Evolutionary conservation across 2,888 invertebrate species (phyloP), one percentile per base, ranked within the genome.

Genomic region (Ptychoptera albimana): DNA sequence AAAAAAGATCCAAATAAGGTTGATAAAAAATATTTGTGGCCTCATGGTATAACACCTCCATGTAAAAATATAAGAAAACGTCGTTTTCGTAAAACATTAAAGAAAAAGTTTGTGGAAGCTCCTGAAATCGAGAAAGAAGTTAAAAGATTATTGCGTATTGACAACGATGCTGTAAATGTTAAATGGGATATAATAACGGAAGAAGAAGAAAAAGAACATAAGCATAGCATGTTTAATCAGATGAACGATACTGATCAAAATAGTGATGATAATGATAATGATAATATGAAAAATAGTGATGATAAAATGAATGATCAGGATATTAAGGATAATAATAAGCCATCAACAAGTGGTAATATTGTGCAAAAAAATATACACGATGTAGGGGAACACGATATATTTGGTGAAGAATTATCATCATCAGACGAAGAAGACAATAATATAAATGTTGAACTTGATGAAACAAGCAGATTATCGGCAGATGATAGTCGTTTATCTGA

Each of bases 101-200:
- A 89, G 60, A 98, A 98, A 63, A 98, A 97, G 66, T 89, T 86
- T 66, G 88, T 89, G 1, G 96, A 96, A 66, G 89, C 92, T 16
- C 94, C 96, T 1, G 96, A 97, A 69, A 92, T 96, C 50, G 97
- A 98, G 60, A 94, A 94, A 61, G 97, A 98, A 69, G 91, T 98
- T 0, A 93, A 94, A 60, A 72, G 93, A 35, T 67, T 98, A 45
- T 69, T 98, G 8, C 72, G 93, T 50, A 82, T 82, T 32, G 96
- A 96, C 59, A 89, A 91, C 58, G 94, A 96, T 60, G 94, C 96
- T 2, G 82, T 82, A 0, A 78, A 78, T 57, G 82, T 91, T 0
- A 81, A 80, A 48, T 92, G 84, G 79, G 91, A 93, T 59, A 79
- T 92, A 0, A 79, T 91, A 14, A 83, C 82, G 55, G 91, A 91